phyloP scores from a whole-genome alignment of 2,888 invertebrate species.

The Dermolepida albohirtum region DNA sequence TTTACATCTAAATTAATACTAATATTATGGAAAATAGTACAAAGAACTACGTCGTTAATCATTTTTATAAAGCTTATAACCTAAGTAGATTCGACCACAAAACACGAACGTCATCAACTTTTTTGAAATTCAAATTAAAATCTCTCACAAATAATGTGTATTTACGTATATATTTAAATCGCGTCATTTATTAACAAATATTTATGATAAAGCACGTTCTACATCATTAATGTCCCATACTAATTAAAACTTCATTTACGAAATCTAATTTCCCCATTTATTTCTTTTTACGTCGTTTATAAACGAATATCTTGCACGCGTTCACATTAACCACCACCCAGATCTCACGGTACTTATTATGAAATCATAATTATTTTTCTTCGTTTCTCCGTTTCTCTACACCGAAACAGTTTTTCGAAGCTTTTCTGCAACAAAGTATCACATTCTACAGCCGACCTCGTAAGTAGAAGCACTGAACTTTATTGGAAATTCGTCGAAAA shows the following conservation, averaged over 20 bases:
- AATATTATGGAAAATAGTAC: too few species aligned
- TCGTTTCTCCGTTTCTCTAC: constrained; percentile 9
- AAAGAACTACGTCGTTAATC: too few species aligned
- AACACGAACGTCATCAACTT: too few species aligned
- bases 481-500: constrained; percentile 27
- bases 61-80: too few species aligned
- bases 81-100: too few species aligned
- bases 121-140: too few species aligned
- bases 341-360: constrained; percentile 5
- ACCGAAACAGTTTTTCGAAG: constrained; percentile 3
- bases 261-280: constrained; percentile 7
- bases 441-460: too few species aligned
- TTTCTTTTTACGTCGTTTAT: constrained; percentile 11
- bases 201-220: too few species aligned
- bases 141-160: too few species aligned
- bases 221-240: background rate
- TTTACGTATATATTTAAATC: too few species aligned
- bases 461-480: constrained; percentile 7
- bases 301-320: constrained; percentile 31
- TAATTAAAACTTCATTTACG: constrained; percentile 25
- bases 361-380: constrained; percentile 36
- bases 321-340: constrained; percentile 8
- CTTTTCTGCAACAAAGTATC: constrained; percentile 10
- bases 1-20: too few species aligned
- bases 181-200: too few species aligned